Evolutionary conservation across 2,888 invertebrate genomes (phyloP), one percentile per base, ranked within the genome.

Genomic region (Harmothoe impar): DNA sequence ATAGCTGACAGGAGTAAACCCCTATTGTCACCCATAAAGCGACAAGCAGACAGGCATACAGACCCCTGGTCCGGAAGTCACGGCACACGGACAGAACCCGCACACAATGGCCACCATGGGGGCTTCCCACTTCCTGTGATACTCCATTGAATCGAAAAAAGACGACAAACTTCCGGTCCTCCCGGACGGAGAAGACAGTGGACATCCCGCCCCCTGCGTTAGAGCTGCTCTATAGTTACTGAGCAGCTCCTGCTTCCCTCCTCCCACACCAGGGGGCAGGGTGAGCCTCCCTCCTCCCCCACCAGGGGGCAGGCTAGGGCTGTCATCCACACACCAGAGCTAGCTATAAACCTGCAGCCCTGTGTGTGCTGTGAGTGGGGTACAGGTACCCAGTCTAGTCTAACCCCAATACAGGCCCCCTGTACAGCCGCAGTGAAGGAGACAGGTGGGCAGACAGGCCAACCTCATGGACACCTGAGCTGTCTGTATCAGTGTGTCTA

Each of bases 161-260:
- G 62, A n/a, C 62, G 62, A 62, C n/a, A n/a, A 62, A 62, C 62
- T n/a, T 62, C 20, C n/a, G 62, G 62, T 62, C 62, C 3, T 62
- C 62, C 0, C n/a, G n/a, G 7, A 62, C 20, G 20, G 62, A 62
- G 62, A 62, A 62, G 62, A n/a, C 20, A 3, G 62, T 62, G 20
- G 7, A 62, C 62, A 62, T 62, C 62, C n/a, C 62, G 62, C 15
- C 12, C 20, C 1, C 62, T 20, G 62, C n/a, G n/a, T n/a, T 20
- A 62, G 12, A 62, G 20, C 62, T n/a, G 23, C 62, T 62, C 62
- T 62, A n/a, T 20, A n/a, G 20, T 20, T 10, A 43, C 23, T 62
- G 62, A 62, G 62, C 23, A n/a, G 62, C 54, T 52, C 54, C 54
- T 10, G 17, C 10, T 52, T 17, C 54, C 54, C 54, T 10, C 12